phyloP scores from a whole-genome alignment of 2,797 vertebrate genomes.

The Botia kubotai region DNA sequence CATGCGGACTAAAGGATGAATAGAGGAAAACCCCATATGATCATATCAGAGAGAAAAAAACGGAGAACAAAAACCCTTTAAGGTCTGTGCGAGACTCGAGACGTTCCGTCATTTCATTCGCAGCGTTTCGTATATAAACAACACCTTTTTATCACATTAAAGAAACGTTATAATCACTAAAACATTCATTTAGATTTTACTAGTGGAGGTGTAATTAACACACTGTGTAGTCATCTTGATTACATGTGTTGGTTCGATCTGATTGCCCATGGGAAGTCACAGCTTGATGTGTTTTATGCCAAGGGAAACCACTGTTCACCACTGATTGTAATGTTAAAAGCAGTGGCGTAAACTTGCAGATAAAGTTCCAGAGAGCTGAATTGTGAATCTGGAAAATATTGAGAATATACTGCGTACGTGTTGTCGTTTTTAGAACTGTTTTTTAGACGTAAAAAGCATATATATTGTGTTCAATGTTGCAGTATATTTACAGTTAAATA shows the following conservation, averaged over 20 bases:
- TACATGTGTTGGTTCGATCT: slow-evolving; percentile 58
- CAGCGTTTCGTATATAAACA: slow-evolving; percentile 15
- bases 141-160: slow-evolving; percentile 52
- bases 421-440: neutral
- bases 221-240: slow-evolving; percentile 54
- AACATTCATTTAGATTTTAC: slow-evolving; percentile 49
- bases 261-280: slow-evolving; percentile 52
- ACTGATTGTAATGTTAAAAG: slow-evolving; percentile 42
- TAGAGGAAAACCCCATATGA: slow-evolving; percentile 66
- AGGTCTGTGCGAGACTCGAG: neutral
- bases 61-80: slow-evolving; percentile 29
- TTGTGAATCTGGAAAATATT: neutral
- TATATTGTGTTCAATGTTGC: neutral
- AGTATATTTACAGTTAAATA: neutral
- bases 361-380: neutral
- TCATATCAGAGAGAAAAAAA: slow-evolving; percentile 59
- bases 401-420: neutral
- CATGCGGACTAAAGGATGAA: slow-evolving; percentile 66
- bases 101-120: slow-evolving; percentile 17
- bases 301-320: slow-evolving; percentile 20
- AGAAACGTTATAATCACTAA: slow-evolving; percentile 31
- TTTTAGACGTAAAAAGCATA: neutral
- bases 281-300: slow-evolving; percentile 49
- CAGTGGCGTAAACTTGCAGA: slow-evolving; percentile 1
- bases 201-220: slow-evolving; percentile 55